Percentiles rank a stretch among this genome's conserved stretches.
Evolutionary conservation across 2,797 vertebrate genomes (phyloP).

Genomic region (Columba guinea): DNA sequence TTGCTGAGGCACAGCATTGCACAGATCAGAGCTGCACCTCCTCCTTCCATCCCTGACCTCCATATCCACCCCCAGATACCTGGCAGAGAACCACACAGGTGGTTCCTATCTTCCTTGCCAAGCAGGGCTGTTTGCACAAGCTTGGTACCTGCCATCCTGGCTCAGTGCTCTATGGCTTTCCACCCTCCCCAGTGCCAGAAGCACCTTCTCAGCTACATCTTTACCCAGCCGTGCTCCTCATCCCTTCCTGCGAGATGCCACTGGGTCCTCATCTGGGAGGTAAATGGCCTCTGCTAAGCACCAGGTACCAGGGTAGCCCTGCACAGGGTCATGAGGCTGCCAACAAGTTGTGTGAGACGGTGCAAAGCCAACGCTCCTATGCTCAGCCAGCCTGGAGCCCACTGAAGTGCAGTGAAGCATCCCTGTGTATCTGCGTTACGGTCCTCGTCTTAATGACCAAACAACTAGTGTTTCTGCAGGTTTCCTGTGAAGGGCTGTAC

Average conservation of each 20-base stretch:
- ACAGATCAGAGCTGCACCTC: not conserved
- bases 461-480: not conserved
- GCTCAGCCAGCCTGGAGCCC: not conserved
- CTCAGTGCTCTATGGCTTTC: not conserved
- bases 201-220: not conserved
- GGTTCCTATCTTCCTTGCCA: not conserved
- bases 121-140: not conserved
- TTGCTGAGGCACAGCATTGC: not conserved
- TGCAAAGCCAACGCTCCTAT: not conserved
- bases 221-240: not conserved
- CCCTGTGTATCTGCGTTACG: not conserved
- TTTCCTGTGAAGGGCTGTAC: not conserved
- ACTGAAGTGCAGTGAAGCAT: not conserved
- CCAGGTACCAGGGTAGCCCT: not conserved
- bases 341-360: rapidly evolving
- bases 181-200: not conserved
- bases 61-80: not conserved
- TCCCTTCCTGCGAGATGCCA: not conserved
- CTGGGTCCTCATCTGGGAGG: not conserved
- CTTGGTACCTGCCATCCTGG: not conserved
- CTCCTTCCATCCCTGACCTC: not conserved
- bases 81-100: not conserved
- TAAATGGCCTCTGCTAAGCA: not conserved
- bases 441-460: not conserved
- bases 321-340: not conserved